Evolutionary conservation across 2,113 vertebrate species (phyloP).

Genomic region (Daubentonia madagascariensis): DNA sequence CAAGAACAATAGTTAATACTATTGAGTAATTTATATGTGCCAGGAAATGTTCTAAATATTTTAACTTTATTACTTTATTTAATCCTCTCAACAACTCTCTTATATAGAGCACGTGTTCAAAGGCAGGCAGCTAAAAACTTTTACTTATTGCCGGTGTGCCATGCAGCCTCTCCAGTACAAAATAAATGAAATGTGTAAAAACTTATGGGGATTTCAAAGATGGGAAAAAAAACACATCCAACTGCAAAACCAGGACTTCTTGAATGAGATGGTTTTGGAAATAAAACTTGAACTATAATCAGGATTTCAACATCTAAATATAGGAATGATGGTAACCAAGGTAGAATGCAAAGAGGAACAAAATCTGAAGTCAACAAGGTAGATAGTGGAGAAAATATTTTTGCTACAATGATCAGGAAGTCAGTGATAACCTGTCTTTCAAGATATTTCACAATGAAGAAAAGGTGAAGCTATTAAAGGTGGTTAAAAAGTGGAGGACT

Average conservation of each 20-base stretch:
- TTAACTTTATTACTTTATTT: neutral
- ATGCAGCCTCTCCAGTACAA: neutral
- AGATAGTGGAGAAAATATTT: neutral
- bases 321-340: neutral
- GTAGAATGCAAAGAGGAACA: neutral
- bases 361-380: neutral
- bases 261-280: neutral
- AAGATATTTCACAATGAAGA: neutral
- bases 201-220: neutral
- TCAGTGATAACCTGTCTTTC: neutral
- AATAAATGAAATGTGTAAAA: neutral
- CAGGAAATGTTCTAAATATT: neutral
- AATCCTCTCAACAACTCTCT: neutral
- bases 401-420: neutral
- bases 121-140: neutral
- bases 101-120: neutral
- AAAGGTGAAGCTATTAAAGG: neutral
- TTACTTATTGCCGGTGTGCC: too few relatives aligned
- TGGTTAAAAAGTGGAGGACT: neutral
- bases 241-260: neutral
- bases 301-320: neutral
- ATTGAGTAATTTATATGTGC: neutral
- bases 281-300: neutral
- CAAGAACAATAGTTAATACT: neutral
- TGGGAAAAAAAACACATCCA: neutral